These are phyloP conservation scores for Nomada hirtipes DNA, from an alignment of 2,888 invertebrate genomes.

Conservation along the genomic window DNA sequence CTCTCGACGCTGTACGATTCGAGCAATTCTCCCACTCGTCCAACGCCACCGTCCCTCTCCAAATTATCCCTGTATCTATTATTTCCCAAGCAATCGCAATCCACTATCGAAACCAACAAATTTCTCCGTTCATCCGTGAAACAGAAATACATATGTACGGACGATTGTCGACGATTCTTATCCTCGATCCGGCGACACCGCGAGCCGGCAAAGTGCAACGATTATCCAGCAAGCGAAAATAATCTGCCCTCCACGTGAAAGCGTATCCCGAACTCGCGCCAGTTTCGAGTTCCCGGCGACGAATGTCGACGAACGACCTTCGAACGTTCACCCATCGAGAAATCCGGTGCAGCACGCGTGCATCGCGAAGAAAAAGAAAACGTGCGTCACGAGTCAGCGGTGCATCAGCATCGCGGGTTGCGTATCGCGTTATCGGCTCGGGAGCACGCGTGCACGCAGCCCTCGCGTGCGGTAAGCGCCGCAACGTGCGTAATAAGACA, in stretches of 20 bases:
- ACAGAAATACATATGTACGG: too few species aligned
- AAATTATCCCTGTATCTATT: too few species aligned
- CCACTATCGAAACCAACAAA: too few species aligned
- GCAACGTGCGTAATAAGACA: constrained; percentile 76
- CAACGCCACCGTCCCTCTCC: neutral
- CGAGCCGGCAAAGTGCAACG: too few species aligned
- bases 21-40: neutral
- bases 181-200: too few species aligned
- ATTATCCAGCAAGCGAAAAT: neutral
- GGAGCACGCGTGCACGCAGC: constrained; percentile 46
- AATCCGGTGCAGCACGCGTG: constrained; percentile 21
- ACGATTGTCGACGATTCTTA: too few species aligned
- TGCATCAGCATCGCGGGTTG: constrained; percentile 19
- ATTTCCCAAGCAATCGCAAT: too few species aligned
- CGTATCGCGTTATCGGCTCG: constrained; percentile 30
- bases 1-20: neutral
- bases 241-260: constrained; percentile 5
- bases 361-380: constrained; percentile 30
- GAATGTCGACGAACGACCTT: constrained; percentile 37
- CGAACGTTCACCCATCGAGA: constrained; percentile 39
- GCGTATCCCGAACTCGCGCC: neutral
- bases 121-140: too few species aligned
- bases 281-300: constrained; percentile 3
- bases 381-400: constrained; percentile 20
- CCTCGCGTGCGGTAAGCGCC: constrained; percentile 64